Percentiles rank a stretch among this genome's conserved stretches.
These are phyloP conservation scores for Palloptera scutellata DNA, from an alignment of 2,888 invertebrate species.

Conservation along the genomic window DNA sequence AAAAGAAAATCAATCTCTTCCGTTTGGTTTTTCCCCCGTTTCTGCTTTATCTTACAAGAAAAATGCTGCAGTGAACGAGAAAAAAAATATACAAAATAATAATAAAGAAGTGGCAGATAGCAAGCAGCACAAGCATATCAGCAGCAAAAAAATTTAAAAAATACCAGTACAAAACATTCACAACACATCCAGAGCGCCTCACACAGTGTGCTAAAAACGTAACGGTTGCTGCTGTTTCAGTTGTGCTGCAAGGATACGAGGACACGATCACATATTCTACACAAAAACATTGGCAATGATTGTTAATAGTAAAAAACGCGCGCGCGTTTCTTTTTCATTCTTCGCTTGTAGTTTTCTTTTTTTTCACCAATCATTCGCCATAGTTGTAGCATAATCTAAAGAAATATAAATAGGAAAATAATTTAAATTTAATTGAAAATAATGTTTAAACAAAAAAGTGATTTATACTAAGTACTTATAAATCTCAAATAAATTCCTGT, in stretches of 20 bases:
- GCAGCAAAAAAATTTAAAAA: slow-evolving; percentile 13
- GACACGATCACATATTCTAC: not conserved
- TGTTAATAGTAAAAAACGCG: slow-evolving; percentile 10
- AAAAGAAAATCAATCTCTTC: slow-evolving; percentile 59
- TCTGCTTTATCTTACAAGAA: slow-evolving; percentile 46
- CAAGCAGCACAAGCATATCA: slow-evolving; percentile 25
- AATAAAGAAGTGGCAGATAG: slow-evolving; percentile 27
- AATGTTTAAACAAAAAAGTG: too few species aligned
- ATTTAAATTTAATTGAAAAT: not conserved
- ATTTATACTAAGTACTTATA: too few species aligned
- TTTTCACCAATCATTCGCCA: not conserved
- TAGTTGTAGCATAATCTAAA: slow-evolving; percentile 8
- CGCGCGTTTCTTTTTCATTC: not conserved
- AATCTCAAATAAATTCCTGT: too few species aligned
- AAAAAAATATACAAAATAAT: slow-evolving; percentile 30
- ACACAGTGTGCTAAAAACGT: slow-evolving; percentile 37
- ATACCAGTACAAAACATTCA: slow-evolving; percentile 45
- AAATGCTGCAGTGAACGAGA: slow-evolving; percentile 47
- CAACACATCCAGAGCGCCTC: slow-evolving; percentile 46
- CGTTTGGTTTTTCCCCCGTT: slow-evolving; percentile 27
- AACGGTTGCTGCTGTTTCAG: slow-evolving; percentile 21
- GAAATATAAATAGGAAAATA: slow-evolving; percentile 8
- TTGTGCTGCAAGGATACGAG: slow-evolving; percentile 31
- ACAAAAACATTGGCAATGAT: too few species aligned
- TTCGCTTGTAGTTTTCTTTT: too few species aligned